Evolutionary conservation across 2,888 invertebrate genomes (phyloP).

Genomic region (Cecidostiba fungosa): DNA sequence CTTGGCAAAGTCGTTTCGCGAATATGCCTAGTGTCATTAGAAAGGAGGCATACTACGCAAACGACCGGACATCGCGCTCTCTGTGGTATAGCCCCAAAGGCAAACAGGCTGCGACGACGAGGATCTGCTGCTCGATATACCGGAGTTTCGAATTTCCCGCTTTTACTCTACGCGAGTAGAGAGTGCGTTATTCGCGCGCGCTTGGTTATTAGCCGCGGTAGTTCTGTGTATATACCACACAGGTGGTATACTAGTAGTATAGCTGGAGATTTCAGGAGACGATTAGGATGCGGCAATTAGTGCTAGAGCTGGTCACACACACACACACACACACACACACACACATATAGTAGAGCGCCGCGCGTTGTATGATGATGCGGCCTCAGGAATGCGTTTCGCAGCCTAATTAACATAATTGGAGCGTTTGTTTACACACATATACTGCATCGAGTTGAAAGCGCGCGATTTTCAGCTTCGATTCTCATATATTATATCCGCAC

Average conservation of each 20-base stretch:
- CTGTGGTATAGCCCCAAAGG: slow-evolving; percentile 25
- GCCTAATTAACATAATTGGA: not conserved
- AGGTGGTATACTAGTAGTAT: not conserved
- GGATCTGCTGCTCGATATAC: not conserved
- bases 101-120: slow-evolving; percentile 30
- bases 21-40: slow-evolving; percentile 2
- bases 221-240: not conserved
- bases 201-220: not conserved
- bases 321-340: too few relatives aligned
- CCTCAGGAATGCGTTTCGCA: not conserved
- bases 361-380: too few relatives aligned
- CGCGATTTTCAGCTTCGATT: too few relatives aligned
- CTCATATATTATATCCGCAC: too few relatives aligned
- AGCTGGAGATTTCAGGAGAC: not conserved
- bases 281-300: not conserved
- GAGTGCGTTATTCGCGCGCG: not conserved
- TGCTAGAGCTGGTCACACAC: not conserved
- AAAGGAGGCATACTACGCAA: not conserved
- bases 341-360: too few relatives aligned
- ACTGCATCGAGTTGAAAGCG: too few relatives aligned
- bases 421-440: not conserved
- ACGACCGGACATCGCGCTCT: not conserved
- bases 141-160: slow-evolving; percentile 40
- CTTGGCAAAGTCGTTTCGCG: not conserved
- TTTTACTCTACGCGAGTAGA: not conserved